phyloP scores from a whole-genome alignment of 2,113 vertebrate species.

The Gavialis gangeticus region DNA sequence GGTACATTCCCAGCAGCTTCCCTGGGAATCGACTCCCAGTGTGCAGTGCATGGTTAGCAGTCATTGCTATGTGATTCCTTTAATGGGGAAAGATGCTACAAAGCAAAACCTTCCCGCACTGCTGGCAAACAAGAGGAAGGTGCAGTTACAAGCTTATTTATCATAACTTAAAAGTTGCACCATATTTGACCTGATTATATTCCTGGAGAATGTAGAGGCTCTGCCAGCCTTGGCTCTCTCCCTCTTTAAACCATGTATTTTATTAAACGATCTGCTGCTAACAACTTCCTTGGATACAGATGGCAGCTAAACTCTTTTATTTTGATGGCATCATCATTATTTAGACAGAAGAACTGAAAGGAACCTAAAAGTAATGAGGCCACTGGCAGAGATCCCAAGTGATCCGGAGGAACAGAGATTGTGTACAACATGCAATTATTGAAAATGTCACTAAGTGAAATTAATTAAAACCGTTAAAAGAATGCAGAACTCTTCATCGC shows the following conservation, averaged over 20 bases:
- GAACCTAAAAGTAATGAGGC: slow-evolving; percentile 27
- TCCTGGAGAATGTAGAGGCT: background rate
- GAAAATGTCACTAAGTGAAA: slow-evolving; percentile 48
- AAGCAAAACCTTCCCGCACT: rapidly evolving
- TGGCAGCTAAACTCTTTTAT: background rate
- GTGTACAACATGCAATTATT: background rate
- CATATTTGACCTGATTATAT: background rate
- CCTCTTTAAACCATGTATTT: background rate
- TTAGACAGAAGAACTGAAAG: background rate
- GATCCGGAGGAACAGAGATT: background rate
- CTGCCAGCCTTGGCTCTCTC: slow-evolving; percentile 1
- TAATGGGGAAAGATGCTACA: rapidly evolving
- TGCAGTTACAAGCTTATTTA: background rate
- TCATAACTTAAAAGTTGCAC: background rate
- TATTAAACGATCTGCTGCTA: background rate
- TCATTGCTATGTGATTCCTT: too few species aligned
- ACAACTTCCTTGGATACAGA: slow-evolving; percentile 5
- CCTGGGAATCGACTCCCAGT: background rate
- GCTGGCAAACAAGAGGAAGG: too few species aligned
- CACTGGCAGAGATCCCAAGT: slow-evolving; percentile 31
- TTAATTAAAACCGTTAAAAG: slow-evolving; percentile 46
- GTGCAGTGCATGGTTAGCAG: background rate
- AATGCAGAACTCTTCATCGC: slow-evolving; percentile 4
- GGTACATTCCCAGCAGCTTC: background rate
- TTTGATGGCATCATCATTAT: background rate